Base-by-base conservation (phyloP, 2,113 vertebrate species). In the Myocastor coypus region DNA sequence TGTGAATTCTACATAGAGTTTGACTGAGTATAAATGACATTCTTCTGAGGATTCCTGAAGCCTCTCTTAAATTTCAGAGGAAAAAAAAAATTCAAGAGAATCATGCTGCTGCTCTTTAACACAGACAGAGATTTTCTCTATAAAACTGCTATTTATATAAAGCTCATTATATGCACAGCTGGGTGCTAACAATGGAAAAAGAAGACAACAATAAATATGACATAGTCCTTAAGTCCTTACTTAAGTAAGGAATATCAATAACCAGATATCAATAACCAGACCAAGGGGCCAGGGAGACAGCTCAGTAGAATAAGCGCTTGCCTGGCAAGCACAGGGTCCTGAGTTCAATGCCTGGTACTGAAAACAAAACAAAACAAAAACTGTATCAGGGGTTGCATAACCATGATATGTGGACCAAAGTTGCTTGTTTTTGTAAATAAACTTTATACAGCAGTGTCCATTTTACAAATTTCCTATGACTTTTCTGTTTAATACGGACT, bases 341-440 rank as follows among this genome's bases (percentile, higher is more conserved):
- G 46, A 46, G 46, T 46, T 46, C 46, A 46, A 46, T 46, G 4
- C 46, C 46, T 5, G 46, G 8, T 46, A 46, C 46, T 46, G 46
- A 46, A 46, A 46, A 46, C 46, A 46, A 46, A 46, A 46, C 8
- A 46, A 46, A 46, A 46, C n/a, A 73, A 52, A 52, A 52, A 52
- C 55, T 0, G 63, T 4, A 91, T 19, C 22, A 87, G 30, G 19
- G 40, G 50, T 66, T 55, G 50, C n/a, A 14, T 92, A 75, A n/a
- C 34, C 63, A 91, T 1, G 30, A 30, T 34, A 52, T 37, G 7
- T 75, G 77, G 42, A 34, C 32, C 26, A 78, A 95, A 83, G 50
- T 3, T 66, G n/a, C 89, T 86, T 82, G 10, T 75, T n/a, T 66
- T 42, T 88, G 11, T 78, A 91, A 96, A 82, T 68, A 94, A 78